phyloP scores from a whole-genome alignment of 2,113 vertebrate genomes.

The Ivindomyrus marchei region DNA sequence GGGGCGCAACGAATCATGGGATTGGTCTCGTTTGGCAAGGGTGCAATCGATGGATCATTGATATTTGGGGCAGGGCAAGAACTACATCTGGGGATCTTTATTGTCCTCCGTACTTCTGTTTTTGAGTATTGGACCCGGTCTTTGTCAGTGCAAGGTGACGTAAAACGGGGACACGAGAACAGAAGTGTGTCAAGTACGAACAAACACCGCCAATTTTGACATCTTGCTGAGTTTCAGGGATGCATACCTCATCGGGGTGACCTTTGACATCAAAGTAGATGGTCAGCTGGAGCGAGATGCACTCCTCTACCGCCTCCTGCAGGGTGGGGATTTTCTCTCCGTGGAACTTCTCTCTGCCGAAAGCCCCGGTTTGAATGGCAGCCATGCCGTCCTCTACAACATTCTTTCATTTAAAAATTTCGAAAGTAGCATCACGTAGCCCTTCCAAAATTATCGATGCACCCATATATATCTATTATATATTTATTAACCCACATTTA shows the following conservation, averaged over 20 bases:
- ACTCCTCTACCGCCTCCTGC: slow-evolving; percentile 79
- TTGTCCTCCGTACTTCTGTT: neutral
- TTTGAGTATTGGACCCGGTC: neutral
- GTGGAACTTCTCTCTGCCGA: slow-evolving; percentile 67
- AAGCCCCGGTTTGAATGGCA: neutral
- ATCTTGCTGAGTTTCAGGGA: neutral
- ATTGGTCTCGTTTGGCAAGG: neutral
- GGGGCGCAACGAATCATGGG: neutral
- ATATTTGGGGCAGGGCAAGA: neutral
- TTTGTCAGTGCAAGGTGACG: neutral
- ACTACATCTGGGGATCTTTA: neutral
- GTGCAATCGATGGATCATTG: neutral
- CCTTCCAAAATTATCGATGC: neutral
- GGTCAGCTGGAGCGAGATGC: slow-evolving; percentile 69
- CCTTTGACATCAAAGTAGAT: slow-evolving; percentile 97
- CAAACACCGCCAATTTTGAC: neutral
- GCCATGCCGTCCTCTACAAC: neutral
- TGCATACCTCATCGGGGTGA: slow-evolving; percentile 75
- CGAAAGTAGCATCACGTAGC: neutral
- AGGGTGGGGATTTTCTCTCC: slow-evolving; percentile 85
- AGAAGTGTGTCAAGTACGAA: neutral
- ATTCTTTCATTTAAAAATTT: neutral
- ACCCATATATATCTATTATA: neutral
- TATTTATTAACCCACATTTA: neutral
- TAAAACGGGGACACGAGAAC: neutral